Evolutionary conservation across 2,797 vertebrate genomes (phyloP).

Genomic region (Melanogrammus aeglefinus): DNA sequence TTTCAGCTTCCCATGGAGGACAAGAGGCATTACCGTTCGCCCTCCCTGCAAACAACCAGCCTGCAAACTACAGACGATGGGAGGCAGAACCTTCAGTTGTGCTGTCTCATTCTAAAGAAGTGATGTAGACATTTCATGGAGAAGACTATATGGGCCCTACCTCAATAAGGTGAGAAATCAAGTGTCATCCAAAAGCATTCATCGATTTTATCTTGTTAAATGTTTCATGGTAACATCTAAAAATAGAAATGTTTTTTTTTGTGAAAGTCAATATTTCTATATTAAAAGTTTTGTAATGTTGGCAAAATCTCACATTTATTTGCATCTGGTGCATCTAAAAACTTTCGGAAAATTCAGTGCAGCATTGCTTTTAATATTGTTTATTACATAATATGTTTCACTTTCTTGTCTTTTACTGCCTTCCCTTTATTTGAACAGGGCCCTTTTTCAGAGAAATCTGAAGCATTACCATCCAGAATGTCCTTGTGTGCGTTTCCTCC

Average conservation of each 20-base stretch:
- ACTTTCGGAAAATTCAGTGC: no score
- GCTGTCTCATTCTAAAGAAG: no score
- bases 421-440: background rate
- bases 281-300: no score
- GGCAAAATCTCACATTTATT: background rate
- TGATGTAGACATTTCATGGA: no score
- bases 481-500: background rate
- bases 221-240: background rate
- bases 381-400: background rate
- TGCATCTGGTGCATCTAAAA: background rate
- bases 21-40: background rate
- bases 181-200: background rate
- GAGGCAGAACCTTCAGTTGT: no score
- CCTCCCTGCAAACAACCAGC: background rate
- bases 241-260: background rate
- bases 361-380: background rate
- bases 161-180: no score
- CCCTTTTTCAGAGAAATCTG: slow-evolving; percentile 3
- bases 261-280: background rate
- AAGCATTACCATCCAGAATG: background rate
- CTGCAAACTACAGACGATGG: no score
- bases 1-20: background rate
- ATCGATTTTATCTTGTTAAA: background rate
- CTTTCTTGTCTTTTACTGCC: background rate
- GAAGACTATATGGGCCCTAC: no score